Conservation (phyloP, 2,113 vertebrate species). For the Rousettus leschenaultii region DNA sequence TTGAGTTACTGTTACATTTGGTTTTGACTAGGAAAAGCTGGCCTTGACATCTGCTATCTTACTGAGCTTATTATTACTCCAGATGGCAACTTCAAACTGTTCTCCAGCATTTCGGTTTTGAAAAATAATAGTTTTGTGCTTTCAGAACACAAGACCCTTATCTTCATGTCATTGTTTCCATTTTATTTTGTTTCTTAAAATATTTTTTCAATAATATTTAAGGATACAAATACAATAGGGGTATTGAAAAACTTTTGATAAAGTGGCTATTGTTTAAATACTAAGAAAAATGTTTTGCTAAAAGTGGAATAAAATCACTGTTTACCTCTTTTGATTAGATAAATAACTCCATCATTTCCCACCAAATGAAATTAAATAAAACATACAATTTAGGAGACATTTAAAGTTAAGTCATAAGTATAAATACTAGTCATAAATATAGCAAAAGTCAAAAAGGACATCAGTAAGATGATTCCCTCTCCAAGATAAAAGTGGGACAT, state of each 20-base stretch:
- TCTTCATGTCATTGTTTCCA: background rate
- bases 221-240: background rate
- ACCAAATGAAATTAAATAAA: background rate
- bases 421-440: background rate
- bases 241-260: background rate
- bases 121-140: slow-evolving; percentile 62
- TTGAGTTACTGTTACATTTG: slow-evolving; percentile 53
- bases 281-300: background rate
- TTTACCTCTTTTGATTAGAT: background rate
- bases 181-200: background rate
- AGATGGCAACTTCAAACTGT: slow-evolving; percentile 65
- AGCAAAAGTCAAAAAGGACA: background rate
- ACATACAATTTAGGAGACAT: background rate
- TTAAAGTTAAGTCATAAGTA: background rate
- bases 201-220: background rate
- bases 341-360: background rate
- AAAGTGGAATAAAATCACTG: background rate
- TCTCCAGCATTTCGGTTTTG: slow-evolving; percentile 28
- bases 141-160: background rate
- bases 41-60: slow-evolving; percentile 68
- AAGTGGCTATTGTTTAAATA: background rate
- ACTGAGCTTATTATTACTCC: slow-evolving; percentile 57
- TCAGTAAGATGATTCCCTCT: background rate
- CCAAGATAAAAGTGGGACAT: background rate
- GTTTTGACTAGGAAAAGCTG: slow-evolving; percentile 59